These are phyloP conservation scores for Sander vitreus DNA, from an alignment of 2,113 vertebrate species.

Conservation along the genomic window DNA sequence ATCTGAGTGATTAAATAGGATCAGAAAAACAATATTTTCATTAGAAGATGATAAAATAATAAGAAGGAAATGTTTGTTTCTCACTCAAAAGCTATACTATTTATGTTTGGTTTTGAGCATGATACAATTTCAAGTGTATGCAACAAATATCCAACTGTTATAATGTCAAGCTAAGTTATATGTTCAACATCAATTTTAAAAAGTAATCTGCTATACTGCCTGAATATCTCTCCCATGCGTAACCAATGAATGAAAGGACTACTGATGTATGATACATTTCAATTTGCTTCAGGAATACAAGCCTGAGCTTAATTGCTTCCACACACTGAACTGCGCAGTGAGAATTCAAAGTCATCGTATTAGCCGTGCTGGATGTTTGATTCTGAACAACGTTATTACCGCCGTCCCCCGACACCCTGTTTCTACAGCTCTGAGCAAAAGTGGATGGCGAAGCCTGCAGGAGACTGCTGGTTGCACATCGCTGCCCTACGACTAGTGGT, in stretches of 20 bases:
- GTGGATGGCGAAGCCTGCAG: constrained; percentile 30
- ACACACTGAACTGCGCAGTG: constrained; percentile 33
- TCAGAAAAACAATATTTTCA: background rate
- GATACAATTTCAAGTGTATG: background rate
- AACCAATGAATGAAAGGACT: constrained; percentile 29
- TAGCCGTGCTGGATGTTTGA: constrained; percentile 59
- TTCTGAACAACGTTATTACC: constrained; percentile 55
- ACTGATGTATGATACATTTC: constrained; percentile 51
- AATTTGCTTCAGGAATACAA: constrained; percentile 58
- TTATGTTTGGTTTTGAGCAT: background rate
- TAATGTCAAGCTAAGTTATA: constrained; percentile 15
- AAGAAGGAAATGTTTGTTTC: background rate
- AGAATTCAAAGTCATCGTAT: constrained; percentile 61
- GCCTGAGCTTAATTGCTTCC: constrained; percentile 52
- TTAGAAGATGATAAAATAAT: background rate
- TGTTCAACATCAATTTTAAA: constrained; percentile 34
- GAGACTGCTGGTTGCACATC: constrained; percentile 60
- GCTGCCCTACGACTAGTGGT: constrained; percentile 23
- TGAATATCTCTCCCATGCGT: constrained; percentile 34
- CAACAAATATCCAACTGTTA: constrained; percentile 6
- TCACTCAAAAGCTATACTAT: background rate
- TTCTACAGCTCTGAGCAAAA: constrained; percentile 57
- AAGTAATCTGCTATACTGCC: constrained; percentile 17
- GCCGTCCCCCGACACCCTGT: constrained; percentile 21
- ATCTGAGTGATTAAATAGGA: background rate